phyloP scores from a whole-genome alignment of 2,888 invertebrate species.

The Mactromeris polynyma region DNA sequence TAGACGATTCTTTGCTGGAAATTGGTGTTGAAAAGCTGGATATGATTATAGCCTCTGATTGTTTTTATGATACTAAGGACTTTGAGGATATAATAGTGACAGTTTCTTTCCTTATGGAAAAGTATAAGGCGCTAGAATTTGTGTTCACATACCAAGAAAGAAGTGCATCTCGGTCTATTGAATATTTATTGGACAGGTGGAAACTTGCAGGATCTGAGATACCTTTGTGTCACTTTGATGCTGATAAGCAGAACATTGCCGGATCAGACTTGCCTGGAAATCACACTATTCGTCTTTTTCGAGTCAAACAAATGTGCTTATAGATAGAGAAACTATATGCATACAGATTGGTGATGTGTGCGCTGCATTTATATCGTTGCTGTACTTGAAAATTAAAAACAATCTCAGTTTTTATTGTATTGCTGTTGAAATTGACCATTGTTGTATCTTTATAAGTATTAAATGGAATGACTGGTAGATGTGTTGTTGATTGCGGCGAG shows the following conservation, averaged over 20 bases:
- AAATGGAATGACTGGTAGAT: too few relatives aligned
- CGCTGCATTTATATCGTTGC: too few relatives aligned
- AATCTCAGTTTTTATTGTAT: too few relatives aligned
- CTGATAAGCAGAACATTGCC: slow-evolving; percentile 90
- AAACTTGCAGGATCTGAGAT: slow-evolving; percentile 92
- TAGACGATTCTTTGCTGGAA: slow-evolving; percentile 91
- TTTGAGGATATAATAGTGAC: slow-evolving; percentile 97
- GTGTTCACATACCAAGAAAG: slow-evolving; percentile 97
- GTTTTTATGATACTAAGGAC: slow-evolving; percentile 96
- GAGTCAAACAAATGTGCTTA: background rate
- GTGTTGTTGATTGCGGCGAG: too few relatives aligned
- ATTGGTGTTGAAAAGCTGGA: slow-evolving; percentile 91
- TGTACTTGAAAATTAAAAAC: too few relatives aligned
- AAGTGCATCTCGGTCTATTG: slow-evolving; percentile 96
- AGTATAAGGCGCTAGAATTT: slow-evolving; percentile 93
- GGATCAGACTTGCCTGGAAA: slow-evolving; percentile 90
- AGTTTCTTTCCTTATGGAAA: slow-evolving; percentile 94
- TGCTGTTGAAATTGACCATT: too few relatives aligned
- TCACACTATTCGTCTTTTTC: slow-evolving; percentile 90
- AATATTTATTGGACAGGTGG: slow-evolving; percentile 96
- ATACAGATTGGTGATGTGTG: too few relatives aligned
- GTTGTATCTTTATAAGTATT: too few relatives aligned
- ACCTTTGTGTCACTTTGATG: slow-evolving; percentile 92
- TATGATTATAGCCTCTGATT: slow-evolving; percentile 95
- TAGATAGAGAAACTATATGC: background rate